Evolutionary conservation across 2,888 invertebrate species (phyloP).

Genomic region (Tiliacea citrago): DNA sequence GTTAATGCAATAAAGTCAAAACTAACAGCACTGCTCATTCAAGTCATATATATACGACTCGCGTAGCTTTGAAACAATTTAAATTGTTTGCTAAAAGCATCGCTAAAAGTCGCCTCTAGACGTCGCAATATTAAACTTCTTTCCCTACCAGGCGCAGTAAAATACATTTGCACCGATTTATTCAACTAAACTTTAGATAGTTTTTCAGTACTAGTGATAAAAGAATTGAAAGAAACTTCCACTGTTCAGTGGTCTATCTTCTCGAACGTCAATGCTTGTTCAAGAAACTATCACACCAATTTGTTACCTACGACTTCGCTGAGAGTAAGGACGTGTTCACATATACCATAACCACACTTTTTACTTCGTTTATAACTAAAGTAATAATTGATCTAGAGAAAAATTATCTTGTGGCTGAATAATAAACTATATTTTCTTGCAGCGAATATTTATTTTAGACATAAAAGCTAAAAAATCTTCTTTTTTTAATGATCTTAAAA

Average conservation of each 20-base stretch:
- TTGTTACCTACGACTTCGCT: constrained; percentile 23
- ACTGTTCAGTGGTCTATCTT: constrained; percentile 27
- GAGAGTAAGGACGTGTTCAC: constrained; percentile 5
- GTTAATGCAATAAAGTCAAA: not conserved
- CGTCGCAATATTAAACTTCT: constrained; percentile 7
- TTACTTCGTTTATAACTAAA: no score
- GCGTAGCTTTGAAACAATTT: constrained; percentile 14
- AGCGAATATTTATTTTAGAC: no score
- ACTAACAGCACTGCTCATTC: not conserved
- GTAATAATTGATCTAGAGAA: no score
- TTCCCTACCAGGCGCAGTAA: not conserved
- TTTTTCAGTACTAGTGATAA: constrained; percentile 24
- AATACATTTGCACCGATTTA: constrained; percentile 2
- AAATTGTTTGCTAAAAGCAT: not conserved
- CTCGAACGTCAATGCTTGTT: not conserved
- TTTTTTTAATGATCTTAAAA: no score
- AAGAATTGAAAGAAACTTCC: constrained; percentile 22
- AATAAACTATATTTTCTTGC: no score
- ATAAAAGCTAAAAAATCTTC: no score
- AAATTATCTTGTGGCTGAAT: no score
- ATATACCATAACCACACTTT: not conserved
- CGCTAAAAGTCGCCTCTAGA: constrained; percentile 1
- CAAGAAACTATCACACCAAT: constrained; percentile 26
- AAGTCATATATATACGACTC: not conserved
- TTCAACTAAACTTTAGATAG: constrained; percentile 15